Percentiles rank a stretch among this genome's conserved stretches.
Conservation (phyloP, 2,797 vertebrate genomes). For the Picus viridis region DNA sequence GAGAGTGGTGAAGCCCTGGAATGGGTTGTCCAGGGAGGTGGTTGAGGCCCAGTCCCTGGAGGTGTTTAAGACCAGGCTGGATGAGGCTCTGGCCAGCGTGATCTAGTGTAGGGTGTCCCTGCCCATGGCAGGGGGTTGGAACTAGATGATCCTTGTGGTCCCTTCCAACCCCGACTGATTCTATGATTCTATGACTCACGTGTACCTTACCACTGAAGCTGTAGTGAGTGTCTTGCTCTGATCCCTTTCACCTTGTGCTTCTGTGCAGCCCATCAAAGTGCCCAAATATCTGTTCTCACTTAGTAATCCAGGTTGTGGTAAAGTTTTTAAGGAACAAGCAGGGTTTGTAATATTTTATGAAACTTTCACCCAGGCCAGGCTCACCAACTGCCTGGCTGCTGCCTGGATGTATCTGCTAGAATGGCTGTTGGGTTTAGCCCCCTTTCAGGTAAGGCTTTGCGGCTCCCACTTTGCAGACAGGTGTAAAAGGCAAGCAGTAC, state of each 20-base stretch:
- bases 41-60: no score
- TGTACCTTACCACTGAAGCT: neutral
- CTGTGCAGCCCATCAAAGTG: neutral
- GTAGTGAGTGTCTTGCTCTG: neutral
- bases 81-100: no score
- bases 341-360: neutral
- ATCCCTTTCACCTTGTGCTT: neutral
- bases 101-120: no score
- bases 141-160: no score
- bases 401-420: neutral
- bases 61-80: no score
- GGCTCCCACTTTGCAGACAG: neutral
- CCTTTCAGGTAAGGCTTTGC: neutral
- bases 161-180: no score
- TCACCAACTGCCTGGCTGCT: conserved; percentile 14
- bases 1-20: no score
- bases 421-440: neutral
- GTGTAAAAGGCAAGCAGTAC: neutral
- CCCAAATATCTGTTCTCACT: neutral
- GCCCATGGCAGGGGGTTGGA: no score
- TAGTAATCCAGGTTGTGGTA: neutral
- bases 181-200: no score
- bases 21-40: no score
- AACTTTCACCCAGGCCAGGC: neutral
- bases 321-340: neutral